Percentiles rank a stretch among this genome's conserved stretches.
phyloP scores from a whole-genome alignment of 2,113 vertebrate genomes.

The Bujurquina vittata region DNA sequence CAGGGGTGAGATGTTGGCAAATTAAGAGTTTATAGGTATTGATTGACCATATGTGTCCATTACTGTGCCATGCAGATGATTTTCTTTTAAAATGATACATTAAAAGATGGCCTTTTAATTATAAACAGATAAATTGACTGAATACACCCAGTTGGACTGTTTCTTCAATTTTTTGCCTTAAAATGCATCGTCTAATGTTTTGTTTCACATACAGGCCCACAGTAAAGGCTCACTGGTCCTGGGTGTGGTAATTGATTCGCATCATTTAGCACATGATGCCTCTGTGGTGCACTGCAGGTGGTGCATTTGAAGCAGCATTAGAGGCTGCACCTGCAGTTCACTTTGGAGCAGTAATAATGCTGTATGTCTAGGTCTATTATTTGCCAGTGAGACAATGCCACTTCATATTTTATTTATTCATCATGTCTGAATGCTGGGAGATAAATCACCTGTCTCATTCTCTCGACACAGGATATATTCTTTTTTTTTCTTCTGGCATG shows the following conservation, averaged over 20 bases:
- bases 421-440: background rate
- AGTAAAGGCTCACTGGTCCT: slow-evolving; percentile 4
- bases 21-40: background rate
- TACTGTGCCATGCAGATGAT: accelerated
- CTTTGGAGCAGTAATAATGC: background rate
- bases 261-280: slow-evolving; percentile 45
- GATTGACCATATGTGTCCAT: background rate
- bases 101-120: background rate
- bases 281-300: slow-evolving; percentile 54
- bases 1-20: background rate
- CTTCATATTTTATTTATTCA: slow-evolving; percentile 14
- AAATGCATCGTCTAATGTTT: background rate
- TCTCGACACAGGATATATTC: background rate
- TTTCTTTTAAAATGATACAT: background rate
- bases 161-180: background rate
- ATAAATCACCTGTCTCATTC: slow-evolving; percentile 14
- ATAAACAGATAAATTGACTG: background rate
- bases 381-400: background rate
- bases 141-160: accelerated
- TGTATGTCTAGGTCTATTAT: background rate
- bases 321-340: slow-evolving; percentile 45
- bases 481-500: background rate
- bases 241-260: slow-evolving; percentile 11
- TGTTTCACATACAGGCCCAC: background rate
- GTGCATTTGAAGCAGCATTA: slow-evolving; percentile 35